Conservation (phyloP, 2,797 vertebrate species). For the Oreochromis grahami region DNA sequence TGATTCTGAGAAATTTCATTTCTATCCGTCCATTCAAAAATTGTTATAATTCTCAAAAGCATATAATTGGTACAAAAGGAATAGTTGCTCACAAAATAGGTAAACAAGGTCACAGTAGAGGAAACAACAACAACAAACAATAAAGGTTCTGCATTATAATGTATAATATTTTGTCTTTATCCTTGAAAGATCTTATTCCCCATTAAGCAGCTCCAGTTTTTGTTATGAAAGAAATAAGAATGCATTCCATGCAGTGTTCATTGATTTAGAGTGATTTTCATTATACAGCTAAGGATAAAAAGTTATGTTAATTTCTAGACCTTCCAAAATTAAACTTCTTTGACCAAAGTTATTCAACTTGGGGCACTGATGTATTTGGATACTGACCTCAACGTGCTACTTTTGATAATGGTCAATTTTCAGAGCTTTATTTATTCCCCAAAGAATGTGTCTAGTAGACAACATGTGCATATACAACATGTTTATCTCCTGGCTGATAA, state of each 20-base stretch:
- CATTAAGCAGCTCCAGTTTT: neutral
- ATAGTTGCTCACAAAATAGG: neutral
- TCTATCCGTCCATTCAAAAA: neutral
- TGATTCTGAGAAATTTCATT: neutral
- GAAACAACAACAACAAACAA: neutral
- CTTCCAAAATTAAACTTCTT: neutral
- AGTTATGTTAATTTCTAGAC: neutral
- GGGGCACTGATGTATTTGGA: neutral
- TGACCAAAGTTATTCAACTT: neutral
- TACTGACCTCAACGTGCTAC: neutral
- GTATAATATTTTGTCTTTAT: neutral
- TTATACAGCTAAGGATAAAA: neutral
- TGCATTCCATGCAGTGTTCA: neutral
- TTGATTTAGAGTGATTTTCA: neutral
- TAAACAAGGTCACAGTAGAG: conserved; percentile 6
- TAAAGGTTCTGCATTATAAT: neutral
- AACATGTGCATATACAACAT: neutral
- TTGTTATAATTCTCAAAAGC: neutral
- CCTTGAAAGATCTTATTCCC: neutral
- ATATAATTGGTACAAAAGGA: neutral
- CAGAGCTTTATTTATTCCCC: neutral
- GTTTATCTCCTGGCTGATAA: neutral
- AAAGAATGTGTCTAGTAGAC: neutral
- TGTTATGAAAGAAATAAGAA: neutral
- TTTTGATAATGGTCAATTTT: neutral